Evolutionary conservation across 2,113 vertebrate genomes (phyloP), one percentile per base, ranked within the genome.

Genomic region (Archilochus colubris): DNA sequence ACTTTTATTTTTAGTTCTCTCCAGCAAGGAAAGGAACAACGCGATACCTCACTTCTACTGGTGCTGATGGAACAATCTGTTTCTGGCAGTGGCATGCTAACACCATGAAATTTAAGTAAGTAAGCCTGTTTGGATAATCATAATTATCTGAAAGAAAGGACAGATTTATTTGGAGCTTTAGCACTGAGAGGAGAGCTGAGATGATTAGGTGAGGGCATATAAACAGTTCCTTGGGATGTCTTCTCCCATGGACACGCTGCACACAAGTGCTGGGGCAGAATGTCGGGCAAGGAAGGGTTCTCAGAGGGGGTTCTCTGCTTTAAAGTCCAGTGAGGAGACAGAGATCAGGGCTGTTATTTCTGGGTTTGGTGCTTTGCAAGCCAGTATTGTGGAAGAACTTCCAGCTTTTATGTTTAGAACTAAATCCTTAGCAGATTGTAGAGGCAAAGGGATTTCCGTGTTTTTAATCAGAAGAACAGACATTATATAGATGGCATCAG

Each of bases 11-110:
- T 59, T 81, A 99, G 99, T 99, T 99, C 98, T 99, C 98, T 97
- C 98, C 99, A 54, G 98, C 98, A 88, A 98, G 98, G 81, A 98
- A 98, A 97, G 98, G 99, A 92, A 98, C 98, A 89, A 98, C 97
- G 13, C 98, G 99, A 95, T 99, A 99, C 98, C 98, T 99, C 97
- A 99, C 98, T 94, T 99, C 99, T 92, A 99, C 99, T 48, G 99
- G 99, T 97, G 99, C 99, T 93, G 99, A 99, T 5, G 99, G 99
- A 93, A 99, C 99, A 97, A 99, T 99, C 96, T 99, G 99, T 95
- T 99, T 99, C 97, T 99, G 99, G 99, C 99, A 99, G 95, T 99
- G 99, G 99, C 98, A 99, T 82, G 98, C 98, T 2, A 97, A 98
- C 95, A 99, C 97, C 94, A 98, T 99, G 98, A 99, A 99, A 94